These are phyloP conservation scores for Glaucomys volans DNA, from an alignment of 2,113 vertebrate genomes.

Conservation along the genomic window DNA sequence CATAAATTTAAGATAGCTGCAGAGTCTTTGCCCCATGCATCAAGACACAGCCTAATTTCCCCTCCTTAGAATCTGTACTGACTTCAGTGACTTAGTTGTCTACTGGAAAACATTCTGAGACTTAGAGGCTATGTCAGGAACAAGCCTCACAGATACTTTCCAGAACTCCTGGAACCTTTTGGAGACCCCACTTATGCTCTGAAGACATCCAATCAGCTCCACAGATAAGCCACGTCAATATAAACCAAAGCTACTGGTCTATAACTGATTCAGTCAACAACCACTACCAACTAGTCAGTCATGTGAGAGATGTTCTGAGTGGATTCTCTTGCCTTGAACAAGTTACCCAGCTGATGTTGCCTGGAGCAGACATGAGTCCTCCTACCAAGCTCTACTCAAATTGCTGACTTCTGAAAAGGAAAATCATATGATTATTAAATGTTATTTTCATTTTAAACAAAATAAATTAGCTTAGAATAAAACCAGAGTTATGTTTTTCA, in stretches of 20 bases:
- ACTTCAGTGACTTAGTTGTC: background rate
- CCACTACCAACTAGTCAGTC: background rate
- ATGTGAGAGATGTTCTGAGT: background rate
- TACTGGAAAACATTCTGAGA: background rate
- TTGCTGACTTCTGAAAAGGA: background rate
- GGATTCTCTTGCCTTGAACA: background rate
- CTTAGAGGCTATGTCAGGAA: background rate
- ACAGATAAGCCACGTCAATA: background rate
- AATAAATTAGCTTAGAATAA: constrained; percentile 13
- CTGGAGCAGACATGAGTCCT: background rate
- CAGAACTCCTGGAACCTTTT: background rate
- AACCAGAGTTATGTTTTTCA: background rate
- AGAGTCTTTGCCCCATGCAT: background rate
- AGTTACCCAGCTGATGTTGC: background rate
- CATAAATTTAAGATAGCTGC: background rate
- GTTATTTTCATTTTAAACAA: background rate
- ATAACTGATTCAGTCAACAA: background rate
- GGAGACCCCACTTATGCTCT: background rate
- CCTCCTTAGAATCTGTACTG: background rate
- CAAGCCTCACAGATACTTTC: background rate
- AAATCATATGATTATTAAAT: background rate
- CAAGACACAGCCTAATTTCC: background rate
- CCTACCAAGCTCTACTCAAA: background rate
- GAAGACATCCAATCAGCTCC: background rate
- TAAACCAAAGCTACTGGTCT: background rate